Evolutionary conservation across 2,888 invertebrate species (phyloP).

Genomic region (Podabrus alpinus): DNA sequence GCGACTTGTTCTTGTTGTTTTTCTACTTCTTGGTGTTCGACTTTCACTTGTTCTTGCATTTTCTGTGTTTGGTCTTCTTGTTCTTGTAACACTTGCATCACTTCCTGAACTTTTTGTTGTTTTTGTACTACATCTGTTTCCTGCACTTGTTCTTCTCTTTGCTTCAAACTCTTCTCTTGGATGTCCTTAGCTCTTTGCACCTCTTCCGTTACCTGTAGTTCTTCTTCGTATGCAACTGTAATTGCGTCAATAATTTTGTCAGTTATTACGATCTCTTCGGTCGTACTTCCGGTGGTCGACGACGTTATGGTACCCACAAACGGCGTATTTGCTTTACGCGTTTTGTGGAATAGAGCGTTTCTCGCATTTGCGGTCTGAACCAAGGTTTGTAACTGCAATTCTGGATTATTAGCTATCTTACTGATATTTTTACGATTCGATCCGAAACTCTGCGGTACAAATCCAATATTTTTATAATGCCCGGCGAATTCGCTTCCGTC

Average conservation of each 20-base stretch:
- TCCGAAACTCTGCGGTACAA: neutral
- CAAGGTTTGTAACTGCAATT: neutral
- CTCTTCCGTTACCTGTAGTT: neutral
- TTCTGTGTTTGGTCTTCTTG: neutral
- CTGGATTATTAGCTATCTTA: constrained; percentile 1
- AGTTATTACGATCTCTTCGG: neutral
- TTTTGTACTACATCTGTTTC: neutral
- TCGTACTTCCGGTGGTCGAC: constrained; percentile 42
- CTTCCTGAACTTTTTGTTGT: too few relatives aligned
- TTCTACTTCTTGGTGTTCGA: neutral
- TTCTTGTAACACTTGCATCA: too few relatives aligned
- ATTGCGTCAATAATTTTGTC: neutral
- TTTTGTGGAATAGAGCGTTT: constrained; percentile 47
- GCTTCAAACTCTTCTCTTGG: neutral
- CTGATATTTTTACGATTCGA: neutral
- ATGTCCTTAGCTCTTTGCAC: neutral
- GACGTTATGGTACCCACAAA: constrained; percentile 37
- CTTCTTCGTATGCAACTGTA: neutral
- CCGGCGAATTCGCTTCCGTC: neutral
- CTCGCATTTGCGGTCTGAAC: constrained; percentile 18
- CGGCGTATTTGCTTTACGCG: constrained; percentile 47
- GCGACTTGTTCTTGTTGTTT: neutral
- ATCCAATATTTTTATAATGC: neutral
- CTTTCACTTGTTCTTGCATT: neutral
- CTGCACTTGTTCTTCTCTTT: neutral